Evolutionary conservation across 2,797 vertebrate species (phyloP).

Genomic region (Nannoperca obscura): DNA sequence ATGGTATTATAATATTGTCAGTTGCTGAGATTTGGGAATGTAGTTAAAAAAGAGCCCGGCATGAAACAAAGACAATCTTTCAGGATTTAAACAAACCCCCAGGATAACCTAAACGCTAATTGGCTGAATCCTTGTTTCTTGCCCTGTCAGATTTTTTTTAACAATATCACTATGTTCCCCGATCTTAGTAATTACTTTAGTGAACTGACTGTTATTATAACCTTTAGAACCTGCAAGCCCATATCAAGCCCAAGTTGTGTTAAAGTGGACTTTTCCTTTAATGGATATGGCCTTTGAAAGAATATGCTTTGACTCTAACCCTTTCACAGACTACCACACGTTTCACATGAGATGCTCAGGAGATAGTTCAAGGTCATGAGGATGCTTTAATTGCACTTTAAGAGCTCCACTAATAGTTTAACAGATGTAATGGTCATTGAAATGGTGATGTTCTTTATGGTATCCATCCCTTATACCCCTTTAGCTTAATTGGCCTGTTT

Average conservation of each 20-base stretch:
- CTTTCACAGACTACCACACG: slow-evolving; percentile 26
- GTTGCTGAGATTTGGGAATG: neutral
- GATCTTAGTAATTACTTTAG: slow-evolving; percentile 1
- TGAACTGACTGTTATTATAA: neutral
- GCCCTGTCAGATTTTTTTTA: neutral
- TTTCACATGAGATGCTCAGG: slow-evolving; percentile 54
- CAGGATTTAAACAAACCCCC: neutral
- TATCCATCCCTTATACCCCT: slow-evolving; percentile 48
- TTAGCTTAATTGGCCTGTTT: slow-evolving; percentile 74
- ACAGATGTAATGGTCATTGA: slow-evolving; percentile 78
- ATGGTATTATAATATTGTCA: neutral
- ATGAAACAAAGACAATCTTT: neutral
- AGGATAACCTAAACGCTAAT: neutral
- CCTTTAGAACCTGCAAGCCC: slow-evolving; percentile 5
- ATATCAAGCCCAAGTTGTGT: neutral
- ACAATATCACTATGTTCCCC: neutral
- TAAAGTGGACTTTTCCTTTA: neutral
- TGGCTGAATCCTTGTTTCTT: neutral
- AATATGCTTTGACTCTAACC: neutral
- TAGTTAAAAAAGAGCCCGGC: neutral
- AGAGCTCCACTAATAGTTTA: slow-evolving; percentile 74
- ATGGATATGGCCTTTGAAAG: neutral
- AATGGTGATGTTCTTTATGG: slow-evolving; percentile 72
- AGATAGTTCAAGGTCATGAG: slow-evolving; percentile 70
- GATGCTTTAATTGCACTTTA: slow-evolving; percentile 68